Conservation (phyloP, 2,888 invertebrate species). For the Rugalucina vietnamica region DNA sequence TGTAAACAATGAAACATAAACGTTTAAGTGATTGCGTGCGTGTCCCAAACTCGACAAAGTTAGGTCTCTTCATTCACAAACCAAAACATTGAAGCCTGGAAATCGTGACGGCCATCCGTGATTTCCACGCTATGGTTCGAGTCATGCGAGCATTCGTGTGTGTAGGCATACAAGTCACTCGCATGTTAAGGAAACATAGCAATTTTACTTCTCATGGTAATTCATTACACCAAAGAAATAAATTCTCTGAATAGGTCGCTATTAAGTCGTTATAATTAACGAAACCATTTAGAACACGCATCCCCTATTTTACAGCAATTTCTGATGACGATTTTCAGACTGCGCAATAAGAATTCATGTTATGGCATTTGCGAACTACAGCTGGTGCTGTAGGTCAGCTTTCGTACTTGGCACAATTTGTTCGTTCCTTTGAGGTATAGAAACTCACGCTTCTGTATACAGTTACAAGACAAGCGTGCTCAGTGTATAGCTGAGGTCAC, state of each 20-base stretch:
- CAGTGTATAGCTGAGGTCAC: no score
- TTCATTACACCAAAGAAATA: neutral
- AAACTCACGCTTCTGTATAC: no score
- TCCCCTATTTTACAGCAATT: constrained; percentile 17
- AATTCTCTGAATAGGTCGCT: constrained; percentile 10
- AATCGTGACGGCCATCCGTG: neutral
- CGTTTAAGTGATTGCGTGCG: constrained; percentile 54
- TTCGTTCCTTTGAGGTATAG: no score
- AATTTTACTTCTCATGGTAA: neutral
- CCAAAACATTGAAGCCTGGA: constrained; percentile 26
- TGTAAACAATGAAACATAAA: constrained; percentile 52
- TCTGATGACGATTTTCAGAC: neutral
- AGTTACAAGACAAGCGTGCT: no score
- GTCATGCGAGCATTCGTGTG: constrained; percentile 37
- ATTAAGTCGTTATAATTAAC: constrained; percentile 14
- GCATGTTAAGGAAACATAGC: constrained; percentile 1
- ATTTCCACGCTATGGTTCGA: neutral
- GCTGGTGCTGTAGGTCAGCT: no score
- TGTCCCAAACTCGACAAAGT: constrained; percentile 37
- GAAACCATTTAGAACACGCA: constrained; percentile 11
- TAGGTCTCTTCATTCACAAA: neutral
- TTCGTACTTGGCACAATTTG: no score
- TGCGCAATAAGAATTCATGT: no score
- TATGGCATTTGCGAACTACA: no score
- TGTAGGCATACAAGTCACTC: neutral